phyloP scores from a whole-genome alignment of 2,797 vertebrate species.

The Australoheros facetus region DNA sequence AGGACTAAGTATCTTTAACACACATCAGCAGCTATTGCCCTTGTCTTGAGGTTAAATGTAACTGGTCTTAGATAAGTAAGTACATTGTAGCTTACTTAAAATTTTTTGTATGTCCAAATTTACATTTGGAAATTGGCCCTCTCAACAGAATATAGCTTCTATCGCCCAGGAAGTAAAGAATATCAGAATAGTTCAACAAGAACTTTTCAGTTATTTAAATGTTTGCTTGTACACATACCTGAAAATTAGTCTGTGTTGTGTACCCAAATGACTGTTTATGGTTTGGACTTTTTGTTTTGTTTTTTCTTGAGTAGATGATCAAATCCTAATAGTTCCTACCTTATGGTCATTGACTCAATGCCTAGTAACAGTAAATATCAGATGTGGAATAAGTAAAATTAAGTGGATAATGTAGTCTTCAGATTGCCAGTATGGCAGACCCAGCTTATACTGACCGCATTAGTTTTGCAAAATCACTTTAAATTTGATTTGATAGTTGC shows the following conservation, averaged over 20 bases:
- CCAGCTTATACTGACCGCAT: constrained; percentile 17
- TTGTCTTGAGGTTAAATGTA: not conserved
- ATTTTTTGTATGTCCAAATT: not conserved
- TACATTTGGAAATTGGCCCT: not conserved
- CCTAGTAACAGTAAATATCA: constrained; percentile 16
- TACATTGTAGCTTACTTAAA: not conserved
- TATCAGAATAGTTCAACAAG: not conserved
- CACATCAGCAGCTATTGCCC: not conserved
- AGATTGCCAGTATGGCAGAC: not conserved
- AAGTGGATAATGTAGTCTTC: not conserved
- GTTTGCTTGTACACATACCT: not conserved
- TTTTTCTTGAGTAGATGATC: constrained; percentile 14
- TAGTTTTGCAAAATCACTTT: constrained; percentile 6
- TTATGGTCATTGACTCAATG: constrained; percentile 15
- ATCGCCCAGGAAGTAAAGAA: not conserved
- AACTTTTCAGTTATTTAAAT: not conserved
- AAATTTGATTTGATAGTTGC: not conserved
- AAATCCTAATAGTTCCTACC: not conserved
- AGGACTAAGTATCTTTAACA: not conserved
- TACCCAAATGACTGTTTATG: not conserved
- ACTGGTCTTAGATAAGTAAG: not conserved
- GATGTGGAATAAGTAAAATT: not conserved
- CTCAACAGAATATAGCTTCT: not conserved
- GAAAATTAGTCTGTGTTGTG: constrained; percentile 33
- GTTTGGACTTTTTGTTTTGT: not conserved